Percentiles rank a stretch among this genome's conserved stretches.
Evolutionary conservation across 2,888 invertebrate genomes (phyloP).

Genomic region (Microdon myrmicae): DNA sequence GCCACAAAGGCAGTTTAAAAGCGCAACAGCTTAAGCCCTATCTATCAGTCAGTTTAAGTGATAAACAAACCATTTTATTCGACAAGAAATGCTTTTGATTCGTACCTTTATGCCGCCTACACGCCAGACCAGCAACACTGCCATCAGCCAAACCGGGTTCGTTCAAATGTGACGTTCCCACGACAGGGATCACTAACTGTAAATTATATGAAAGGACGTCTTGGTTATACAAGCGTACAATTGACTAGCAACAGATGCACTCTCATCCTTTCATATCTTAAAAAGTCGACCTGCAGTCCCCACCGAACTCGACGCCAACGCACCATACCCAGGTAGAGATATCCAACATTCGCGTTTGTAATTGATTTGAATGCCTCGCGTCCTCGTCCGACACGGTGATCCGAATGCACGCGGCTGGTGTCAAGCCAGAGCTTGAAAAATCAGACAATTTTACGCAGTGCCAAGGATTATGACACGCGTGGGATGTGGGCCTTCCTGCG

Average conservation of each 20-base stretch:
- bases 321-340: conserved; percentile 21
- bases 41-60: conserved; percentile 16
- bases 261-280: conserved; percentile 34
- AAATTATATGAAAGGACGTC: conserved; percentile 28
- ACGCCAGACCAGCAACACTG: too few species aligned
- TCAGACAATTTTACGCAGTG: conserved; percentile 41
- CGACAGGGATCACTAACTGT: conserved; percentile 19
- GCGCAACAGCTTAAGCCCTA: too few species aligned
- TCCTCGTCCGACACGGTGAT: conserved; percentile 24
- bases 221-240: conserved; percentile 20
- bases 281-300: conserved; percentile 5
- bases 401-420: conserved; percentile 23
- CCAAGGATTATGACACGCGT: conserved; percentile 45
- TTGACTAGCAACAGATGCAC: conserved; percentile 24
- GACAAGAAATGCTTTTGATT: conserved; percentile 29
- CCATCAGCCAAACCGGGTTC: neutral
- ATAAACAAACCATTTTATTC: conserved; percentile 47
- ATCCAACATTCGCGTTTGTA: conserved; percentile 29
- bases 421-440: conserved; percentile 23
- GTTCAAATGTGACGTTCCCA: conserved; percentile 37
- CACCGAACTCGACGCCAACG: conserved; percentile 32
- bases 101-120: conserved; percentile 17
- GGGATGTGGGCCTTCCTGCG: conserved; percentile 25
- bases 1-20: too few species aligned
- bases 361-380: conserved; percentile 45